Conservation (phyloP, 1,140 invertebrate genomes). For the Temnothorax curvispinosus region DNA sequence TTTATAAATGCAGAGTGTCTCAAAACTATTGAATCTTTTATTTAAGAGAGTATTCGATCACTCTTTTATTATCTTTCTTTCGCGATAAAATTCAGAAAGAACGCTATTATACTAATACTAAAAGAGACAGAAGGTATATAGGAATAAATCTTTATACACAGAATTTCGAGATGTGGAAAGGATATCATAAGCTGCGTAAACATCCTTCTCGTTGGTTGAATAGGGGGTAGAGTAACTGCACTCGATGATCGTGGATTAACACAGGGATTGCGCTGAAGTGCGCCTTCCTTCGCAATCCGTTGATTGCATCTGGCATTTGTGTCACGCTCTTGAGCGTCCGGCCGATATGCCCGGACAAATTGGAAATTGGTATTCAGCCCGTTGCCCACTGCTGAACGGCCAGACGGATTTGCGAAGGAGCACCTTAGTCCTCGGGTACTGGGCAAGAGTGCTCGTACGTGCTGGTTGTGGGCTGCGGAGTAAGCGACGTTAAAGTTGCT, state of each 20-base stretch:
- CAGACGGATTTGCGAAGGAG: constrained; percentile 85
- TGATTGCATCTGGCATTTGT: constrained; percentile 86
- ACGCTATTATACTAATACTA: background rate
- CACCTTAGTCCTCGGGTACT: constrained; percentile 60
- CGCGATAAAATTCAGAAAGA: background rate
- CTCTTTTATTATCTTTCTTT: background rate
- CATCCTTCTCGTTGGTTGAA: background rate
- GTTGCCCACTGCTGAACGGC: constrained; percentile 75
- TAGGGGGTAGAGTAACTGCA: background rate
- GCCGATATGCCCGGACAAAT: constrained; percentile 85
- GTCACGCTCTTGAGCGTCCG: constrained; percentile 85
- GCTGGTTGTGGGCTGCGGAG: constrained; percentile 65
- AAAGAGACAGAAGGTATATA: background rate
- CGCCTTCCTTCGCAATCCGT: constrained; percentile 71
- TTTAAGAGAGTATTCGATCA: background rate
- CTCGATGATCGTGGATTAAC: constrained; percentile 76
- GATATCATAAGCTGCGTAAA: constrained; percentile 15
- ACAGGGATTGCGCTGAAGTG: constrained; percentile 79
- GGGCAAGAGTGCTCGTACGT: constrained; percentile 58
- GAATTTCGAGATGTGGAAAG: background rate
- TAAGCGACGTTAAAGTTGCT: constrained; percentile 81
- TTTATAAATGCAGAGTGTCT: background rate
- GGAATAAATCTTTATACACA: background rate
- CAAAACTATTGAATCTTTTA: background rate
- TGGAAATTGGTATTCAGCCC: constrained; percentile 84